A percentile compares a stretch with the other conserved stretches of the same genome.
Conservation (phyloP, 2,797 vertebrate genomes). For the Chaenodraco wilsoni region DNA sequence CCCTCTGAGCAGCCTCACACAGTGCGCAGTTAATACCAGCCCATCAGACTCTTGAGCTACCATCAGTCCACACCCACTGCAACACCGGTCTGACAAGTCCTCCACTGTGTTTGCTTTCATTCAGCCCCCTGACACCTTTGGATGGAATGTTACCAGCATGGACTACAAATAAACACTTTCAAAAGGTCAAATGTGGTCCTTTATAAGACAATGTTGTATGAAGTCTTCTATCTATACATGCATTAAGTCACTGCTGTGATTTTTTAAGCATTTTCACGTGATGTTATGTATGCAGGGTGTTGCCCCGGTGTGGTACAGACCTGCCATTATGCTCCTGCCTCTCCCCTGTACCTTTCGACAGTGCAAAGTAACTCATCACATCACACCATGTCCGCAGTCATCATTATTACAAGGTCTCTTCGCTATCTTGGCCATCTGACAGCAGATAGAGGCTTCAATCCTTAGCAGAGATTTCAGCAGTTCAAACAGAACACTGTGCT, state of each 20-base stretch:
- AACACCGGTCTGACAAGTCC: conserved; percentile 78
- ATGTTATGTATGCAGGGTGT: conserved; percentile 45
- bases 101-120: conserved; percentile 21
- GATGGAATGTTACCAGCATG: conserved; percentile 36
- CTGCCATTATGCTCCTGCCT: conserved; percentile 11
- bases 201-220: background rate
- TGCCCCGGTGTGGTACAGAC: conserved; percentile 19
- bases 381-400: background rate
- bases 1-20: conserved; percentile 29
- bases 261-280: background rate
- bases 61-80: conserved; percentile 73
- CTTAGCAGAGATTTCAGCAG: background rate
- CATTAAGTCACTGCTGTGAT: background rate
- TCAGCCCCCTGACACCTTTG: conserved; percentile 24
- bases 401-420: background rate
- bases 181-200: background rate
- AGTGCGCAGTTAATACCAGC: conserved; percentile 21
- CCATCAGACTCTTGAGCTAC: conserved; percentile 24
- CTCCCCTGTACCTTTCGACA: background rate
- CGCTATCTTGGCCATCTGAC: rapidly evolving
- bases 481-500: conserved; percentile 16
- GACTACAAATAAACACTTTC: background rate
- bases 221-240: background rate
- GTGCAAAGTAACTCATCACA: background rate
- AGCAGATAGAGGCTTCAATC: background rate